Conservation (phyloP, 2,888 invertebrate species). For the Mythimna vitellina region DNA sequence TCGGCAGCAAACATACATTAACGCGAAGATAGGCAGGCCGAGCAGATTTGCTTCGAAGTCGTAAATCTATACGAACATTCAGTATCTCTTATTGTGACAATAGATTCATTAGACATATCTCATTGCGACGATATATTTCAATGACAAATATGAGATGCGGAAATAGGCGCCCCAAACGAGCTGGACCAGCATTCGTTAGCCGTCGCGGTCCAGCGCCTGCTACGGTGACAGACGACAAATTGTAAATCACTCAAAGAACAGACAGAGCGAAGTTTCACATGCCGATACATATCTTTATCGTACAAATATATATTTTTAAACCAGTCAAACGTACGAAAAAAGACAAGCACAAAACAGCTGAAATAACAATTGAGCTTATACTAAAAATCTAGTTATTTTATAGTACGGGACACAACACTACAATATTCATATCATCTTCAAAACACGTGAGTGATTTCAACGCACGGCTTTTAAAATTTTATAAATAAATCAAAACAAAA, state of each 20-base stretch:
- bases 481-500: slow-evolving; percentile 50
- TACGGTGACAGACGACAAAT: slow-evolving; percentile 77
- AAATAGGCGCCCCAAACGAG: slow-evolving; percentile 77
- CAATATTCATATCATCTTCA: slow-evolving; percentile 27
- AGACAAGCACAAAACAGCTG: slow-evolving; percentile 44
- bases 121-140: slow-evolving; percentile 70
- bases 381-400: not conserved
- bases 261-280: slow-evolving; percentile 72
- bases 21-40: slow-evolving; percentile 35
- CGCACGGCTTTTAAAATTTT: slow-evolving; percentile 47
- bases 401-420: slow-evolving; percentile 9
- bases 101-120: slow-evolving; percentile 51
- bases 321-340: slow-evolving; percentile 48
- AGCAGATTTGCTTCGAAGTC: slow-evolving; percentile 37
- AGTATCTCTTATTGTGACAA: slow-evolving; percentile 46
- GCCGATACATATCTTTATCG: slow-evolving; percentile 73
- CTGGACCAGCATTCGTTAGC: slow-evolving; percentile 76
- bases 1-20: slow-evolving; percentile 67
- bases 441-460: slow-evolving; percentile 42
- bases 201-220: slow-evolving; percentile 78
- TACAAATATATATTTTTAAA: slow-evolving; percentile 66
- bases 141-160: slow-evolving; percentile 83
- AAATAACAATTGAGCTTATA: slow-evolving; percentile 1
- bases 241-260: slow-evolving; percentile 79
- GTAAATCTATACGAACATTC: slow-evolving; percentile 46